These are phyloP conservation scores for Lycophotia porphyrea DNA, from an alignment of 2,888 invertebrate species.

Conservation along the genomic window DNA sequence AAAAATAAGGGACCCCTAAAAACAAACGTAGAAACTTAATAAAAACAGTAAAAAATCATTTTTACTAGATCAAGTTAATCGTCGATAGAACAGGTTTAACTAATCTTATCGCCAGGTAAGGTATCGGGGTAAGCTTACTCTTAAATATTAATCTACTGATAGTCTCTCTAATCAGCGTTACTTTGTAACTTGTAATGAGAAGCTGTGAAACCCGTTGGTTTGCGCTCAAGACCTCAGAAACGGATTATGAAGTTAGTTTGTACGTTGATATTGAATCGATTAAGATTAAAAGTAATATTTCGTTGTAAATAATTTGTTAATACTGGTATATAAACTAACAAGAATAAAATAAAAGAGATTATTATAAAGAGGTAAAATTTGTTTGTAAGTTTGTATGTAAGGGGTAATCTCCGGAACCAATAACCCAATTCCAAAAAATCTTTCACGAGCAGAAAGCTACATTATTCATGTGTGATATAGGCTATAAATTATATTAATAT, in stretches of 20 bases:
- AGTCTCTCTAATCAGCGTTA: background rate
- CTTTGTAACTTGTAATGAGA: constrained; percentile 25
- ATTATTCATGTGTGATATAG: too few species aligned
- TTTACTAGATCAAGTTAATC: constrained; percentile 4
- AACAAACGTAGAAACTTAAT: background rate
- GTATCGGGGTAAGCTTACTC: constrained; percentile 38
- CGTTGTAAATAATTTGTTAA: background rate
- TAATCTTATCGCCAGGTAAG: constrained; percentile 45
- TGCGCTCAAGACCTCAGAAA: background rate
- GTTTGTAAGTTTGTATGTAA: too few species aligned
- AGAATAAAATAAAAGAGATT: too few species aligned
- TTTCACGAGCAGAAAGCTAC: too few species aligned
- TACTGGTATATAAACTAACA: too few species aligned
- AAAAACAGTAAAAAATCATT: constrained; percentile 15
- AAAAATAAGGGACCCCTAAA: background rate
- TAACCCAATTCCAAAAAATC: too few species aligned
- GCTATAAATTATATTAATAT: too few species aligned
- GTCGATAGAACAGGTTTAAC: constrained; percentile 30
- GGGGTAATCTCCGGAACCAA: too few species aligned
- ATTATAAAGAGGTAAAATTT: too few species aligned
- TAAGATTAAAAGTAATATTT: background rate
- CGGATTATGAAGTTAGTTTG: constrained; percentile 16
- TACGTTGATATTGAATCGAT: background rate
- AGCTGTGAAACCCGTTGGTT: constrained; percentile 27
- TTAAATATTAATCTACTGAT: constrained; percentile 51